Conservation (phyloP, 2,113 vertebrate species). For the Willisornis vidua region DNA sequence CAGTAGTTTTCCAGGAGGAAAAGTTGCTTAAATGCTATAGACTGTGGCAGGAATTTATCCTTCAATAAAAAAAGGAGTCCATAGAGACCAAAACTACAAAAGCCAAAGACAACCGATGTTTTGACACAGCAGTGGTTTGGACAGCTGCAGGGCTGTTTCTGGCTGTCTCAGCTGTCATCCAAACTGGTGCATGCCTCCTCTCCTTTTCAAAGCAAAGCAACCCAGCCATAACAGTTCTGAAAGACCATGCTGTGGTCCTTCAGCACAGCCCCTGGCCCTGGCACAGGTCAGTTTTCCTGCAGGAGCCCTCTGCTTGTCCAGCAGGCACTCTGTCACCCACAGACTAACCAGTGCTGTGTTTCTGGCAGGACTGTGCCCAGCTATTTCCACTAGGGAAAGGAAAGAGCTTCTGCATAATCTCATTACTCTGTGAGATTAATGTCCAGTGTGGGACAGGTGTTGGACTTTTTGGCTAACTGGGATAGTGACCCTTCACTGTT, state of each 20-base stretch:
- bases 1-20: not conserved
- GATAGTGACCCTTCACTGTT: not conserved
- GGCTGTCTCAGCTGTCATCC: not conserved
- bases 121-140: not conserved
- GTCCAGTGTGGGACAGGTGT: not conserved
- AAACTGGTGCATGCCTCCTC: not conserved
- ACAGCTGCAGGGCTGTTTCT: not conserved
- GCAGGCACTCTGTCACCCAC: not conserved
- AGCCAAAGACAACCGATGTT: not conserved
- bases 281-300: not conserved
- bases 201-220: not conserved
- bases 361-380: not conserved
- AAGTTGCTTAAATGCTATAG: not conserved
- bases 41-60: not conserved
- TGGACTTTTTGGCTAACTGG: not conserved
- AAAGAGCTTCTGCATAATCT: not conserved
- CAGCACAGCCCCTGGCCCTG: rapidly evolving
- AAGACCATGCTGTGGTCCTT: rapidly evolving
- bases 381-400: not conserved
- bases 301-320: not conserved
- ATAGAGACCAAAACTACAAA: not conserved
- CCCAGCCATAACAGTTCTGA: not conserved
- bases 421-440: not conserved
- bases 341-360: not conserved
- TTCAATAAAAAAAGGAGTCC: not conserved